A percentile compares a stretch with the other conserved stretches of the same genome.
Evolutionary conservation across 2,113 vertebrate genomes (phyloP).

Genomic region (Oryzias woworae): DNA sequence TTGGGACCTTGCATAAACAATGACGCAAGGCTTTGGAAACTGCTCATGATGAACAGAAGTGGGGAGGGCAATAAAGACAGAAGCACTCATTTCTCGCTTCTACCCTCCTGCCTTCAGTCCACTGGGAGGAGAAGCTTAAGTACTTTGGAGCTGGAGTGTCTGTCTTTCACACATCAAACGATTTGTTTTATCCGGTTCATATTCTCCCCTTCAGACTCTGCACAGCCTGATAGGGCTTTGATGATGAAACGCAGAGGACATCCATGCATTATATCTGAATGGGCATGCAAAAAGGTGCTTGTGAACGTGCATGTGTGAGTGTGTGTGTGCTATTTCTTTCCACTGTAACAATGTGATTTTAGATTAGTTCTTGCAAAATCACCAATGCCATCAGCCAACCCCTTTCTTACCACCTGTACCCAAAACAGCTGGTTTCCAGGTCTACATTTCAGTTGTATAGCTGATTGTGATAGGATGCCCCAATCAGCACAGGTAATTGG

Average conservation of each 20-base stretch:
- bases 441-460: not conserved
- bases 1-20: constrained; percentile 72
- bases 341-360: constrained; percentile 61
- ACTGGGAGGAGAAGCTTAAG: constrained; percentile 79
- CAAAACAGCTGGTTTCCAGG: constrained; percentile 28
- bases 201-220: constrained; percentile 77
- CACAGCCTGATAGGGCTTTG: constrained; percentile 76
- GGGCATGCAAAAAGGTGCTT: constrained; percentile 64
- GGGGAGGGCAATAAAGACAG: constrained; percentile 54
- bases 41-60: constrained; percentile 52
- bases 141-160: constrained; percentile 78
- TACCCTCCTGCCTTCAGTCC: constrained; percentile 67
- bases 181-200: constrained; percentile 83
- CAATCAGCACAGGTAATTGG: not conserved
- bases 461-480: too few species aligned
- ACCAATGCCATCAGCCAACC: constrained; percentile 30
- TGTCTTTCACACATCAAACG: constrained; percentile 84
- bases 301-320: constrained; percentile 14
- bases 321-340: constrained; percentile 22
- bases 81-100: constrained; percentile 53
- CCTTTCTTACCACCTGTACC: constrained; percentile 50
- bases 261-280: constrained; percentile 74
- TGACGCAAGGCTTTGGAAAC: constrained; percentile 77
- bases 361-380: constrained; percentile 41
- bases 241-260: constrained; percentile 84